Evolutionary conservation across 2,797 vertebrate species (phyloP), one percentile per base, ranked within the genome.

Genomic region (Peromyscus attwateri): DNA sequence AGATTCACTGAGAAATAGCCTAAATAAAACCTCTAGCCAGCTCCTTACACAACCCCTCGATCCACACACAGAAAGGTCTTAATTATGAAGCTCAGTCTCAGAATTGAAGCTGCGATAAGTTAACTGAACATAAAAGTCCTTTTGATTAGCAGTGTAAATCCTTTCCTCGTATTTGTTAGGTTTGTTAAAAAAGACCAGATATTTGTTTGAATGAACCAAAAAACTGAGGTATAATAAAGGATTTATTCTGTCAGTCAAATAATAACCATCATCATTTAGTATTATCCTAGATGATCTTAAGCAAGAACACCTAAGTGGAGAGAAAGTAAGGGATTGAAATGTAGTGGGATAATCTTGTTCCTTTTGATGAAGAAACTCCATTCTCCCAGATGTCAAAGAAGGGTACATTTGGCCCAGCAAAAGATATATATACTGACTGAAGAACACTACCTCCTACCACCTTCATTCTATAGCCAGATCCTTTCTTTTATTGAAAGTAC

Each of bases 231-330:
- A 68, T 34, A 68, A 68, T 68, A 68, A 14, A 14, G 25, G 12
- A 29, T 49, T 7, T 19, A 49, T 49, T 77, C 49, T 94, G 8
- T 76, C 73, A 60, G 55, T 89, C 43, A 60, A 49, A 23, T 25
- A 75, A 52, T 89, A 37, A 21, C 92, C 25, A 64, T 89, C 25
- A 64, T 85, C 82, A 29, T 43, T 92, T 82, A 70, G 27, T 29
- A 46, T 92, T 70, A 93, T 13, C 6, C n/a, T 13, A 76, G n/a
- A 57, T 80, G n/a, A 95, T 95, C 21, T 25, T 91, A 62, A 21
- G 2, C 29, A 91, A 68, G 17, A 17, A 71, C 29, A 87, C 14
- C 43, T 91, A 57, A 64, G 13, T 57, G 8, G 8, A 1, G 46
- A 84, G 7, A 37, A 77, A 92, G 25, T 52, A 87, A 21, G 71